Evolutionary conservation across 2,113 vertebrate genomes (phyloP).

Genomic region (zebrafish (Danio rerio)): GRCz12tu NC_133184.1:4964501-4965000

Average conservation of each 20-base stretch:
- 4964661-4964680: constrained; percentile 73
- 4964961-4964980: constrained; percentile 99
- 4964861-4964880: constrained; percentile 87
- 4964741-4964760: constrained; percentile 30
- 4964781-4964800: constrained; percentile 81
- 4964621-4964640: constrained; percentile 70
- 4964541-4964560: constrained; percentile 64
- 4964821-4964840: constrained; percentile 95
- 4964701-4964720: constrained; percentile 85
- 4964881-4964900: constrained; percentile 75
- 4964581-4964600: constrained; percentile 65
- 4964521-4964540: constrained; percentile 53
- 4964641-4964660: constrained; percentile 80
- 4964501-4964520: constrained; percentile 10
- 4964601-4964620: constrained; percentile 70
- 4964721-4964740: constrained; percentile 85
- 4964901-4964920: constrained; percentile 93
- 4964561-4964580: constrained; percentile 56
- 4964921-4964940: constrained; percentile 94
- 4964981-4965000: constrained; percentile 99
- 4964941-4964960: constrained; percentile 99
- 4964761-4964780: constrained; percentile 5
- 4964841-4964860: constrained; percentile 99
- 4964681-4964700: constrained; percentile 76
- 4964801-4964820: constrained; percentile 96